These are phyloP conservation scores for Neotoma lepida DNA, from an alignment of 2,113 vertebrate species.

Conservation along the genomic window DNA sequence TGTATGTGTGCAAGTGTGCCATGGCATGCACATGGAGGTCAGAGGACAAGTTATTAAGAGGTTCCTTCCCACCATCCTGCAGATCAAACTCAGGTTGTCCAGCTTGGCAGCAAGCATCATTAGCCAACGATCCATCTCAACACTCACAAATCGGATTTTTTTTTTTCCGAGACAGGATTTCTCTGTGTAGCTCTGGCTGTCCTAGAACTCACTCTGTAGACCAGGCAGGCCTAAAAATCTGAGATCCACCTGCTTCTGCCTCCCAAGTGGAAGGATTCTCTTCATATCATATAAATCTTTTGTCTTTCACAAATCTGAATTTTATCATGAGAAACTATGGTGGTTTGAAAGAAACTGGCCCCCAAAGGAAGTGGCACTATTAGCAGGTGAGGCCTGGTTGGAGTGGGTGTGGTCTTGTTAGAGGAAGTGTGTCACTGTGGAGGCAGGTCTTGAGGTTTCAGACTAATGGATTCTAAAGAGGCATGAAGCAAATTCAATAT, in stretches of 20 bases:
- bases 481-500: neutral
- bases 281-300: neutral
- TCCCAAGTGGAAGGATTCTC: neutral
- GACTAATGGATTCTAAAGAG: neutral
- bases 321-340: neutral
- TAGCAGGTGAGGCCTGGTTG: neutral
- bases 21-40: neutral
- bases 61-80: neutral
- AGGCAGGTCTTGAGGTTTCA: neutral
- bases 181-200: neutral
- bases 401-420: neutral
- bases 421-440: neutral
- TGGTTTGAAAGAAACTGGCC: neutral
- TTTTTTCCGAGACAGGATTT: neutral
- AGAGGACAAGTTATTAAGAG: neutral
- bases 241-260: neutral
- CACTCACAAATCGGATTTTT: neutral
- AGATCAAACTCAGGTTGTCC: neutral
- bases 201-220: neutral
- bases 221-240: neutral
- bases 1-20: neutral
- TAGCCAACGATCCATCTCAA: neutral
- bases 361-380: neutral
- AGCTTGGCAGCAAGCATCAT: neutral
- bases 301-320: neutral